Evolutionary conservation across 2,113 vertebrate genomes (phyloP).

Genomic region (Pituophis catenifer): DNA sequence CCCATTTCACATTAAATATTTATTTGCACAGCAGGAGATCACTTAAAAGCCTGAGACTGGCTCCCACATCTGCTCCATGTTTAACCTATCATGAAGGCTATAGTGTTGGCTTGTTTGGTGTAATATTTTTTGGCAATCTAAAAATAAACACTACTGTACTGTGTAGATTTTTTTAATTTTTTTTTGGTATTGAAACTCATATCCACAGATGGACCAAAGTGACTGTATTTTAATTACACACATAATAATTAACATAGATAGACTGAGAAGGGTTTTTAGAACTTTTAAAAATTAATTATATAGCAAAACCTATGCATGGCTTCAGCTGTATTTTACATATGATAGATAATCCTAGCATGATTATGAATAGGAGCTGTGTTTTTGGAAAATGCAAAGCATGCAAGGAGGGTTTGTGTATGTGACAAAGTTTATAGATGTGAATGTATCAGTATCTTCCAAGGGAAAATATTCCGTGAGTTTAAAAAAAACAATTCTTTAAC

Average conservation of each 20-base stretch:
- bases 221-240: not conserved
- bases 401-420: conserved; percentile 62
- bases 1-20: not conserved
- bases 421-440: conserved; percentile 64
- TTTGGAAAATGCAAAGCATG: conserved; percentile 48
- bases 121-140: not conserved
- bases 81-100: not conserved
- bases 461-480: conserved; percentile 4
- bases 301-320: not conserved
- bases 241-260: not conserved
- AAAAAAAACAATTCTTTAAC: not conserved
- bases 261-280: not conserved
- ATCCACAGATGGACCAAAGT: not conserved
- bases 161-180: not conserved
- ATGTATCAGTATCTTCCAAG: conserved; percentile 67
- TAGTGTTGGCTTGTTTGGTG: not conserved
- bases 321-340: not conserved
- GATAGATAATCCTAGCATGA: not conserved
- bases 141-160: not conserved
- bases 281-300: conserved; percentile 11
- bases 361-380: conserved; percentile 14
- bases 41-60: not conserved
- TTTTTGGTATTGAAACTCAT: not conserved
- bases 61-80: not conserved
- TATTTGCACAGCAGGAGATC: not conserved